phyloP scores from a whole-genome alignment of 2,113 vertebrate species.

The Galemys pyrenaicus region DNA sequence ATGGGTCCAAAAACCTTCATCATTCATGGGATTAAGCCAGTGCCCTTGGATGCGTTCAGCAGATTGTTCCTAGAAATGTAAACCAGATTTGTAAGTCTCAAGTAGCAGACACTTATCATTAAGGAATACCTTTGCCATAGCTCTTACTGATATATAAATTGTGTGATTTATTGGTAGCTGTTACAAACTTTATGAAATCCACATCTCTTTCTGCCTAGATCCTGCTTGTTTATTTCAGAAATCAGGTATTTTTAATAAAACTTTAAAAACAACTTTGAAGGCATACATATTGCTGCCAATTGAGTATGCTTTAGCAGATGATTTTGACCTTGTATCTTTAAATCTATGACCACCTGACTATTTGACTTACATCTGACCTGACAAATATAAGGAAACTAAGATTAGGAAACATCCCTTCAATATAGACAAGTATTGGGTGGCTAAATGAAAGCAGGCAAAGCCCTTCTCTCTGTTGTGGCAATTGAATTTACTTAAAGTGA shows the following conservation, averaged over 20 bases:
- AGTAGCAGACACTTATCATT: neutral
- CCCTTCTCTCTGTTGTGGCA: neutral
- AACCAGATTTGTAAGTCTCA: neutral
- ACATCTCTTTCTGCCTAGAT: neutral
- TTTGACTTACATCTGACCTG: neutral
- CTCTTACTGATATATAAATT: neutral
- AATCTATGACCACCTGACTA: neutral
- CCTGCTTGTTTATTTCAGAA: conserved; percentile 1
- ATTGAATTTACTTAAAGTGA: neutral
- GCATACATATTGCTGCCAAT: neutral
- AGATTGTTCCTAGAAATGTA: conserved; percentile 50
- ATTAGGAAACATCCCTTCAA: neutral
- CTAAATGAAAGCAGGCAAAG: neutral
- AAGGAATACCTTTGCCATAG: neutral
- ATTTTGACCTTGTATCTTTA: neutral
- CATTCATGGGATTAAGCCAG: conserved; percentile 47
- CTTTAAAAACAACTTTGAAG: neutral
- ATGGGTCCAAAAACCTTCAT: neutral
- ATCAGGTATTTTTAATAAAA: neutral
- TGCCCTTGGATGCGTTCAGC: neutral
- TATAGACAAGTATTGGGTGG: neutral
- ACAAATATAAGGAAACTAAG: conserved; percentile 29
- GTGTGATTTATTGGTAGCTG: neutral
- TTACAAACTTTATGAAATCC: neutral
- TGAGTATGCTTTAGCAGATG: neutral